Evolutionary conservation across 2,888 invertebrate genomes (phyloP).

Genomic region (Nomada ruficornis): DNA sequence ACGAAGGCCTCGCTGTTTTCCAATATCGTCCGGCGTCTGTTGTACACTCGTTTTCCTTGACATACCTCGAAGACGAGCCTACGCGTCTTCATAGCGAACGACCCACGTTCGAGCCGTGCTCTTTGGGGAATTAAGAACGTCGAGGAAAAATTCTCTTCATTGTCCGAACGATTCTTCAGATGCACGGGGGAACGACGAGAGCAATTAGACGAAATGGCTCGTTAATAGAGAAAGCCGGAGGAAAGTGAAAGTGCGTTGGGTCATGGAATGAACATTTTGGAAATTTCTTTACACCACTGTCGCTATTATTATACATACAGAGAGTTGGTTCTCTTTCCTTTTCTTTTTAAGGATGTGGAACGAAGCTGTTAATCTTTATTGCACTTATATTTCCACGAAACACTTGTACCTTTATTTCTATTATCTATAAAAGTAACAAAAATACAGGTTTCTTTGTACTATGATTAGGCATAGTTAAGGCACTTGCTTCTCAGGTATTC

Average conservation of each 20-base stretch:
- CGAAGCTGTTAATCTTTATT: too few relatives aligned
- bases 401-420: too few relatives aligned
- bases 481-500: not conserved
- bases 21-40: conserved; percentile 61
- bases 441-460: too few relatives aligned
- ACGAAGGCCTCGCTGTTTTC: conserved; percentile 61
- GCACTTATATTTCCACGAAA: too few relatives aligned
- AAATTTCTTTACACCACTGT: not conserved
- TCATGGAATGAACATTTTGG: not conserved
- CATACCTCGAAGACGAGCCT: conserved; percentile 68
- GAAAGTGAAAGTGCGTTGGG: conserved; percentile 41
- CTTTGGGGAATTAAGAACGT: not conserved
- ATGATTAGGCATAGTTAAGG: too few relatives aligned
- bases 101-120: conserved; percentile 34
- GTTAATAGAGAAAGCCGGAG: conserved; percentile 36
- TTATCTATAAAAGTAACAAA: too few relatives aligned
- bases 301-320: too few relatives aligned
- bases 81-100: conserved; percentile 45
- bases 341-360: too few relatives aligned
- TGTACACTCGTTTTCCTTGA: conserved; percentile 76
- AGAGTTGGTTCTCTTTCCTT: too few relatives aligned
- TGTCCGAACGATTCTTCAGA: not conserved
- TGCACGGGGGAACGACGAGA: not conserved
- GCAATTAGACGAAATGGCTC: conserved; percentile 1
- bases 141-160: not conserved